A percentile compares a stretch with the other conserved stretches of the same genome.
Evolutionary conservation across 2,888 invertebrate species (phyloP).

Genomic region (Cancer borealis): DNA sequence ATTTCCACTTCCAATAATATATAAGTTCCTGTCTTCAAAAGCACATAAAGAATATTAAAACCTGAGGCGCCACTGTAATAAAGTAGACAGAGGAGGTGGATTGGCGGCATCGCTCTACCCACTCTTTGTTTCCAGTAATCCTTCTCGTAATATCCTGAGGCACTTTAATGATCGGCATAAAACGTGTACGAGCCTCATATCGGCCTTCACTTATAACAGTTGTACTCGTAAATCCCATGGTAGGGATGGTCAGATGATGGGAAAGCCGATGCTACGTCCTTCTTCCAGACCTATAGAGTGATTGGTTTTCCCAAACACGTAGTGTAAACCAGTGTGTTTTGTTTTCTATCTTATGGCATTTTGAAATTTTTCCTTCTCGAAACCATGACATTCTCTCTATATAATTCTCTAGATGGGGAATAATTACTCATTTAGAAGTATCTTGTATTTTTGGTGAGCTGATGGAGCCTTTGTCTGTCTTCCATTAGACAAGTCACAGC

Average conservation of each 20-base stretch:
- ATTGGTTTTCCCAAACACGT: no score
- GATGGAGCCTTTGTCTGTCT: no score
- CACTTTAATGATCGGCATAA: slow-evolving; percentile 2
- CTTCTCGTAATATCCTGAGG: neutral
- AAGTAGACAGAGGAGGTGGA: neutral
- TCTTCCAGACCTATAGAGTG: neutral
- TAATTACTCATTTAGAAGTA: no score
- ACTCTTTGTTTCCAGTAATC: neutral
- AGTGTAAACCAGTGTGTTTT: no score
- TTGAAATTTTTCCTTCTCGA: no score
- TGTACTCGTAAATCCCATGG: slow-evolving; percentile 34
- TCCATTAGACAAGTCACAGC: no score
- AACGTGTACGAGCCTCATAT: slow-evolving; percentile 33
- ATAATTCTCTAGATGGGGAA: no score
- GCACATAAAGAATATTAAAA: slow-evolving; percentile 15
- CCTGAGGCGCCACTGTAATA: neutral
- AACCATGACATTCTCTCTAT: no score
- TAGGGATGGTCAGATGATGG: neutral
- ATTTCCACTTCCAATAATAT: neutral
- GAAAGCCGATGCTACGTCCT: neutral
- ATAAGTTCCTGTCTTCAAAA: neutral
- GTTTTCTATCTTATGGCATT: no score
- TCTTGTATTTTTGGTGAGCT: no score
- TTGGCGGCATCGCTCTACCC: neutral
- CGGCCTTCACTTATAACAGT: neutral